Evolutionary conservation across 2,113 vertebrate species (phyloP).

Genomic region (Lophotis ruficrista): DNA sequence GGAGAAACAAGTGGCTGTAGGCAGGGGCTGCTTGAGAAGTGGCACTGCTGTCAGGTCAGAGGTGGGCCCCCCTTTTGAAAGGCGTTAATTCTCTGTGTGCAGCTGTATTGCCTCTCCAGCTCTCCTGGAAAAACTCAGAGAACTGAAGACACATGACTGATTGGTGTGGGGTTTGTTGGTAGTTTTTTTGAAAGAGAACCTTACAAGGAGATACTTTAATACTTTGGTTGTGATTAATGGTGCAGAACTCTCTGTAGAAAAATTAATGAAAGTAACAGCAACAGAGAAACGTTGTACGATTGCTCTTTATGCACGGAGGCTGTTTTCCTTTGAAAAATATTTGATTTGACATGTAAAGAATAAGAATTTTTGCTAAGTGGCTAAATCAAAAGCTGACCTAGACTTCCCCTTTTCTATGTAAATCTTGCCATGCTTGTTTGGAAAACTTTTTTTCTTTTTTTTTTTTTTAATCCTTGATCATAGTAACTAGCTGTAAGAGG

Average conservation of each 20-base stretch:
- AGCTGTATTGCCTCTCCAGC: neutral
- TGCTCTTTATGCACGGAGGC: neutral
- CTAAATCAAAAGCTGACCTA: neutral
- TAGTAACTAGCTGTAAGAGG: neutral
- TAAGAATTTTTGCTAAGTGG: neutral
- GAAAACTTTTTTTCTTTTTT: neutral
- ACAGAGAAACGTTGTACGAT: neutral
- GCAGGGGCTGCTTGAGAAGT: neutral
- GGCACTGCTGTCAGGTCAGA: neutral
- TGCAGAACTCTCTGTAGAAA: neutral
- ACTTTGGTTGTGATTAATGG: neutral
- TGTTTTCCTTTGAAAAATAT: constrained; percentile 3
- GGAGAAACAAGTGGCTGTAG: neutral
- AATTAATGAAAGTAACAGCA: neutral
- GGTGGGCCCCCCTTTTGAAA: neutral
- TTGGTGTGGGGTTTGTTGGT: neutral
- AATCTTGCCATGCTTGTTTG: neutral
- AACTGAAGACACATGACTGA: neutral
- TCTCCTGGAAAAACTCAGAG: neutral
- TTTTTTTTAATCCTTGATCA: neutral
- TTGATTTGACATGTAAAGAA: neutral
- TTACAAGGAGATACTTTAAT: neutral
- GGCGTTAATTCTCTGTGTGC: neutral
- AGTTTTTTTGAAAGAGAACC: no score
- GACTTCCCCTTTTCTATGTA: neutral